Conservation (phyloP, 2,888 invertebrate species). For the Agonum fuliginosum region DNA sequence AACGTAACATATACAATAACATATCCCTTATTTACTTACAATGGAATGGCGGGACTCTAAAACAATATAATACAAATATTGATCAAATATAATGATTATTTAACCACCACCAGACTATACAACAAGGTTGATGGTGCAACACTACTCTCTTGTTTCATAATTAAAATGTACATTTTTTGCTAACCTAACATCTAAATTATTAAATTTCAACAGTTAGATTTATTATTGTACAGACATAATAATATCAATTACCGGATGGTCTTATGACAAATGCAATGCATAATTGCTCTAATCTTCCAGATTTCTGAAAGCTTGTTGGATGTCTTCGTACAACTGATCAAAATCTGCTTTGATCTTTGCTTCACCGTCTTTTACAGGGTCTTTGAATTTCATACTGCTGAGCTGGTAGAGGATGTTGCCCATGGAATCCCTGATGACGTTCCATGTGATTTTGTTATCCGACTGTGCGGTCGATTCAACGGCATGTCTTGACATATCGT, state of each 20-base stretch:
- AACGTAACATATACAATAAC: constrained; percentile 48
- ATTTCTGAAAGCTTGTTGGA: constrained; percentile 98
- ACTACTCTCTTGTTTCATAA: constrained; percentile 50
- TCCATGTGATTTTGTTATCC: constrained; percentile 99
- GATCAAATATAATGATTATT: constrained; percentile 49
- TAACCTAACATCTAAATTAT: constrained; percentile 55
- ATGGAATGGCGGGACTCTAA: constrained; percentile 56
- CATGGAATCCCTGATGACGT: constrained; percentile 97
- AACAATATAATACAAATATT: constrained; percentile 57
- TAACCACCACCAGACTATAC: constrained; percentile 59
- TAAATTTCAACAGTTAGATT: constrained; percentile 55
- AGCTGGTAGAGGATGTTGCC: constrained; percentile 96
- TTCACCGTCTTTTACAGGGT: constrained; percentile 98
- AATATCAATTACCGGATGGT: constrained; percentile 59
- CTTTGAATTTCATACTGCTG: constrained; percentile 99
- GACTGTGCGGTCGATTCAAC: constrained; percentile 99
- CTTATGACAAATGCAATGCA: constrained; percentile 34
- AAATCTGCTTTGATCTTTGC: constrained; percentile 97
- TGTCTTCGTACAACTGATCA: constrained; percentile 97
- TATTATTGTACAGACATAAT: constrained; percentile 59
- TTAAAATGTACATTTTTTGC: constrained; percentile 56
- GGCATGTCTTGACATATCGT: constrained; percentile 98
- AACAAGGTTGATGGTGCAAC: constrained; percentile 54
- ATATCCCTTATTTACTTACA: constrained; percentile 56
- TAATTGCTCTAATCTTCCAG: constrained; percentile 89